phyloP scores from a whole-genome alignment of 2,888 invertebrate genomes.

The Clostera curtula region DNA sequence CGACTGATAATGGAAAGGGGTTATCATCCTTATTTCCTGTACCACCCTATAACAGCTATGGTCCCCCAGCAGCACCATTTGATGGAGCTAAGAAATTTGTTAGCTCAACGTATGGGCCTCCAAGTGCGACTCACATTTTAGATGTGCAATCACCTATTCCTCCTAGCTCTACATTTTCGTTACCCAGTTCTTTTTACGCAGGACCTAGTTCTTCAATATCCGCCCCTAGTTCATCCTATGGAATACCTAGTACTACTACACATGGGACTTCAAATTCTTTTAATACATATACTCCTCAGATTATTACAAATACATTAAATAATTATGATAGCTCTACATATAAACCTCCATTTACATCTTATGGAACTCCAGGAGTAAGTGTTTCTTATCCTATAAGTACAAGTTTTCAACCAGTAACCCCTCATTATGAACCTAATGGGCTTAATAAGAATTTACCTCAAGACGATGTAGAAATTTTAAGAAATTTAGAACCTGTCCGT shows the following conservation, averaged over 20 bases:
- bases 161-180: conserved; percentile 34
- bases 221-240: conserved; percentile 28
- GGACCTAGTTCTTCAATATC: conserved; percentile 18
- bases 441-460: conserved; percentile 41
- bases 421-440: conserved; percentile 32
- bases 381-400: conserved; percentile 30
- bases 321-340: conserved; percentile 32
- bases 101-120: conserved; percentile 51
- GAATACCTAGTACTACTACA: conserved; percentile 24
- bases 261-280: conserved; percentile 24
- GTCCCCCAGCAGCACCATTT: conserved; percentile 36
- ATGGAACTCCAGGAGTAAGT: conserved; percentile 27
- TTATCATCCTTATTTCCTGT: conserved; percentile 32
- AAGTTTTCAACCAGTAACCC: conserved; percentile 32
- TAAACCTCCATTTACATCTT: conserved; percentile 27
- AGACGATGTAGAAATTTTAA: conserved; percentile 37
- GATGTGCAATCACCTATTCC: conserved; percentile 44
- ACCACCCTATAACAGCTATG: conserved; percentile 43
- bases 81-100: conserved; percentile 25
- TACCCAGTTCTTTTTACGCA: conserved; percentile 31
- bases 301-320: conserved; percentile 22
- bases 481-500: conserved; percentile 29
- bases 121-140: conserved; percentile 42
- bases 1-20: conserved; percentile 27
- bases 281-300: conserved; percentile 26